phyloP scores from a whole-genome alignment of 2,888 invertebrate genomes.

The Tinea semifulvella region DNA sequence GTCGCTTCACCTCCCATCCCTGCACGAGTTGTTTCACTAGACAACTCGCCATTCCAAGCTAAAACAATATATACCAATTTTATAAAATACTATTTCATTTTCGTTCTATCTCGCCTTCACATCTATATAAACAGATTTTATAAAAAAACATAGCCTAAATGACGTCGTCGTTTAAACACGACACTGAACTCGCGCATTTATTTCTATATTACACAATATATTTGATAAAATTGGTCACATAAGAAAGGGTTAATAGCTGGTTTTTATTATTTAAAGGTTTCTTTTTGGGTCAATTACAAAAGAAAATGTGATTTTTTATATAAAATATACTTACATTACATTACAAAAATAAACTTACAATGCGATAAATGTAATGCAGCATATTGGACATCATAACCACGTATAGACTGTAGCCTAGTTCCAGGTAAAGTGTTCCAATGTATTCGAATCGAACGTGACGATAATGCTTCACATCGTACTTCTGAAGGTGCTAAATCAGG shows the following conservation, averaged over 20 bases:
- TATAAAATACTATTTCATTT: neutral
- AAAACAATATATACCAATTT: constrained; percentile 6
- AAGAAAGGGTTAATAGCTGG: no score
- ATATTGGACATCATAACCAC: constrained; percentile 84
- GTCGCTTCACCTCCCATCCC: constrained; percentile 65
- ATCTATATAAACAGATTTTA: no score
- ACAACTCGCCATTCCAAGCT: constrained; percentile 25
- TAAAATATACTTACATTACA: no score
- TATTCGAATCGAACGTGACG: constrained; percentile 77
- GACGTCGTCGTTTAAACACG: no score
- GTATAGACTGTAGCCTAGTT: constrained; percentile 55
- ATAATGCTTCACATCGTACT: constrained; percentile 73
- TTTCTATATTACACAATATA: no score
- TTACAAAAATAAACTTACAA: constrained; percentile 33
- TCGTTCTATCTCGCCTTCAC: no score
- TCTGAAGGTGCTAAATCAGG: constrained; percentile 76
- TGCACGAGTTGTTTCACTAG: constrained; percentile 19
- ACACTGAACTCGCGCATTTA: no score
- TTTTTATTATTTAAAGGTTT: no score
- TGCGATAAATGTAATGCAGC: constrained; percentile 50
- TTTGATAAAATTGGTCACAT: no score
- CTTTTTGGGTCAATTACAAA: no score
- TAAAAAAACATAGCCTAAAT: no score
- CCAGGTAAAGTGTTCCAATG: constrained; percentile 72
- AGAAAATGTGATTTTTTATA: no score